Evolutionary conservation across 35 echinoderm and acorn worm genomes (phyloP), one percentile per base, ranked within the genome.

Genomic region (Stichopus chloronotus): DNA sequence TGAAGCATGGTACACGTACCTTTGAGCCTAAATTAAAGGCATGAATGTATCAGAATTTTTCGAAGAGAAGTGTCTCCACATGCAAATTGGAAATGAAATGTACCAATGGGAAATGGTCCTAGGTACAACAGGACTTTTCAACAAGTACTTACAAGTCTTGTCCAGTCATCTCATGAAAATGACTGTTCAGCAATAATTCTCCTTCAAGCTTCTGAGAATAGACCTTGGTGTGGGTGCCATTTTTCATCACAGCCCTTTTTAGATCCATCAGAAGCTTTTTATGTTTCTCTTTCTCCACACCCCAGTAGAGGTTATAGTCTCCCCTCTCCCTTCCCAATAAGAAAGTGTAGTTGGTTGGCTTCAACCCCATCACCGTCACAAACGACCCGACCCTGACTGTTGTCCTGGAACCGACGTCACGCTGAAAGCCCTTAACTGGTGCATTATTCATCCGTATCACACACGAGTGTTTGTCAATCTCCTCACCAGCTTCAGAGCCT

Each of bases 401-500:
- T 30, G 94, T 98, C 53, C 92, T 86, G 61, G 79, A 77, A 16
- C 94, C 96, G 9, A 98, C 96, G 53, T 98, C 96, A 5, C 84
- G 76, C 69, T 98, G 92, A 90, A 85, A 95, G 56, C 96, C 96
- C 57, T 88, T 92, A 19, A 86, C 91, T 6, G 94, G 96, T 56
- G 96, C 96, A 92, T 95, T 79, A 88, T 98, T 98, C 96, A 98
- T 98, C 56, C 96, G 90, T 10, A 98, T 91, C 7, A 98, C 96
- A 81, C 96, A 98, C 2, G 92, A 92, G 52, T 95, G 93, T 13
- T 84, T 98, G 94, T 98, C 96, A 5, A 98, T 98, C 93, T 98
- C 88, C 6, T 56, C 84, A 3, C 96, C 96, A 72, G 92, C 88
- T 13, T 90, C 90, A 6, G 82, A 84, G 13, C 94, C 94, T 4